Evolutionary conservation across 2,113 vertebrate genomes (phyloP).

Genomic region (Stictonetta naevosa): DNA sequence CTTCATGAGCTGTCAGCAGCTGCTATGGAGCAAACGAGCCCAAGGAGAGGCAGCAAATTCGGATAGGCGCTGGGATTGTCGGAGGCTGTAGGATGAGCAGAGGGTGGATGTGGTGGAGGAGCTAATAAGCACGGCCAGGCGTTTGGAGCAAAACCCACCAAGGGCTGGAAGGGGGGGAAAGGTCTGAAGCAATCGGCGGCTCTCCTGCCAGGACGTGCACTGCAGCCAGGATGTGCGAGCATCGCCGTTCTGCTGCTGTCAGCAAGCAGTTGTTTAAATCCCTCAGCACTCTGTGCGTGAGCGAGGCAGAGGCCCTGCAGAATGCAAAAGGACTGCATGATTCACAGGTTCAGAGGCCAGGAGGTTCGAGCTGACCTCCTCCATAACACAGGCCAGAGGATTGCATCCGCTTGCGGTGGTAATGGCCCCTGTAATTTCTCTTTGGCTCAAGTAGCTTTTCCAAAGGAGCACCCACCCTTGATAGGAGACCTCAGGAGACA

Average conservation of each 20-base stretch:
- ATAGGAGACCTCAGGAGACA: background rate
- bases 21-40: fast-evolving
- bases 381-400: background rate
- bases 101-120: background rate
- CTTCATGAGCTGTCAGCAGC: background rate
- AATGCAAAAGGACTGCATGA: background rate
- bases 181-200: background rate
- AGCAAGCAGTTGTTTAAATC: background rate
- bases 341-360: background rate
- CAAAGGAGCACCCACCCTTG: background rate
- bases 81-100: background rate
- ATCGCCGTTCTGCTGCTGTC: background rate
- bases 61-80: fast-evolving
- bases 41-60: background rate
- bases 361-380: background rate
- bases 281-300: fast-evolving
- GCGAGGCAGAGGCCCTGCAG: background rate
- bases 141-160: background rate
- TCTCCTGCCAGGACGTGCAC: fast-evolving
- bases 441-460: background rate
- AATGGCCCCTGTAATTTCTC: background rate
- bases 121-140: background rate
- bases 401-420: background rate
- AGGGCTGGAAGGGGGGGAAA: background rate
- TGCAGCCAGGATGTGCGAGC: fast-evolving